Base-by-base conservation (phyloP, 2,113 vertebrate genomes). In the Fulica atra region DNA sequence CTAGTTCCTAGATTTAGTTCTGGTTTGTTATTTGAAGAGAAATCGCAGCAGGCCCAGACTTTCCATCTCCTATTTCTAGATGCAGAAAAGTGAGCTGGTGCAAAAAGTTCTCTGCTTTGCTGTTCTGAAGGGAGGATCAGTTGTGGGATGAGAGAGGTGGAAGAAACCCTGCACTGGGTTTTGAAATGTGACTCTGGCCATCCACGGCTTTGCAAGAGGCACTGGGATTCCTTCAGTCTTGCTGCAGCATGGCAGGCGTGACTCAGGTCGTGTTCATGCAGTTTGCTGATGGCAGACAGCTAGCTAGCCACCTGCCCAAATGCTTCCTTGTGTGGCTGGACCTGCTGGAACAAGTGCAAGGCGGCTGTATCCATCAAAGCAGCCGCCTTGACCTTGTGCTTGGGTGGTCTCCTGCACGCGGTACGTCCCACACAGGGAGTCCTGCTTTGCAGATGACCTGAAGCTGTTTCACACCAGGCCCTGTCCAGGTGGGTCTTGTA, bases 371-470 rank as follows among this genome's bases (percentile, higher is more conserved):
- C 61, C 31, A 3, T 63, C 66, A 46, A 44, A 80, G 53, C 63
- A 79, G 26, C 23, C 35, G 7, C 21, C 33, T 68, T 60, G 50
- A 51, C n/a, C 50, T 60, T 21, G 13, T 73, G 33, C 33, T 89
- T 13, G n/a, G 31, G 5, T 36, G n/a, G 33, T 66, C 24, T 77
- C 24, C 64, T 85, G 50, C 31, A 4, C 3, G 0, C 7, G 8
- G 1, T 10, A 23, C 2, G 10, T 79, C 61, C 70, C 56, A 40
- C 0, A 2, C 1, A 50, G 17, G 8, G 21, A 84, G 33, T 38
- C 33, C 54, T 33, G n/a, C 25, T 29, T 73, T 61, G 46, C 29
- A 46, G 25, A 14, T 63, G 29, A 70, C 29, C 21, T 13, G 31
- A 61, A 86, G 23, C 56, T 82, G 14, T 81, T 42, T 82, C 56